These are phyloP conservation scores for Linnaemya tessellans DNA, from an alignment of 2,888 invertebrate genomes.

Conservation along the genomic window DNA sequence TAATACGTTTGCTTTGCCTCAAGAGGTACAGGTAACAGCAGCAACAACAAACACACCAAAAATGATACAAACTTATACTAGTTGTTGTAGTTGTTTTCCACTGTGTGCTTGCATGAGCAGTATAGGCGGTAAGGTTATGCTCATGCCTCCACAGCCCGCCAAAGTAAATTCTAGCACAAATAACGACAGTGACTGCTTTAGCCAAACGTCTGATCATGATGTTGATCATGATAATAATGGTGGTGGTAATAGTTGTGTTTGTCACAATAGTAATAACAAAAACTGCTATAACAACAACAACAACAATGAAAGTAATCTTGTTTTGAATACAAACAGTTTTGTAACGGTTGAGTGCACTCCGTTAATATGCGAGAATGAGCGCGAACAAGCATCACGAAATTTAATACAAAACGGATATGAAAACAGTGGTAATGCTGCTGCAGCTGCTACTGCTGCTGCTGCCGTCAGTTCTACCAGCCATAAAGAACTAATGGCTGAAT, in stretches of 20 bases:
- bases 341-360: conserved; percentile 72
- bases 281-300: conserved; percentile 68
- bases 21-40: conserved; percentile 9
- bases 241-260: conserved; percentile 54
- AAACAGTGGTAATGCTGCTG: conserved; percentile 51
- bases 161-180: conserved; percentile 36
- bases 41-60: not conserved
- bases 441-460: conserved; percentile 25
- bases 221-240: conserved; percentile 34
- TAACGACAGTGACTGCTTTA: conserved; percentile 44
- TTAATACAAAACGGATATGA: conserved; percentile 64
- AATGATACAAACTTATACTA: conserved; percentile 26
- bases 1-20: conserved; percentile 46
- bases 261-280: conserved; percentile 64
- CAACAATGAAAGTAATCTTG: conserved; percentile 66
- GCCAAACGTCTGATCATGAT: conserved; percentile 21
- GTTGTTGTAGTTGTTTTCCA: conserved; percentile 29
- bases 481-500: conserved; percentile 52
- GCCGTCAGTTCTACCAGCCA: not conserved
- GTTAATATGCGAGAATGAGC: conserved; percentile 65
- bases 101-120: conserved; percentile 18
- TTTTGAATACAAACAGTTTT: conserved; percentile 59
- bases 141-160: not conserved
- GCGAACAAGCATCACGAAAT: conserved; percentile 51
- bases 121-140: conserved; percentile 45